Evolutionary conservation across 2,888 invertebrate genomes (phyloP), one percentile per base, ranked within the genome.

Genomic region (Torymus aiolomorphi): DNA sequence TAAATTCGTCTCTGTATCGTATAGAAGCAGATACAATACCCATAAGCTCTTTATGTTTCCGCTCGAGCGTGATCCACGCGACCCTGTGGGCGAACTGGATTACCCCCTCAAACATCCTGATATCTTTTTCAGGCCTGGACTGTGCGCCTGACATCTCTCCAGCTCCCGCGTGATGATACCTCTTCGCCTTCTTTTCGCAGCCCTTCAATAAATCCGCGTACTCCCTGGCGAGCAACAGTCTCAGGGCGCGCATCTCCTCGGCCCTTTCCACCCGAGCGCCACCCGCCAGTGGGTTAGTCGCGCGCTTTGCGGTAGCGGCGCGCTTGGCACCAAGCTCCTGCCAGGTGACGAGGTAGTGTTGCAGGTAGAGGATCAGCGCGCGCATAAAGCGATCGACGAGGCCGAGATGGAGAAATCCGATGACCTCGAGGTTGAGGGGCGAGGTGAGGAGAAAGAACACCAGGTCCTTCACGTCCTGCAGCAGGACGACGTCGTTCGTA

Each of bases 101-200:
- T 18, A 94, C 87, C 10, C 92, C 91, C 88, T 94, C 94, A 83
- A 92, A 92, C 75, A 94, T 88, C 81, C 93, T 90, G 42, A 94
- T 91, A 86, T 94, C 94, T 87, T 93, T 93, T 84, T 94, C 93
- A n/a, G 93, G 92, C 80, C 93, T 88, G 0, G 94, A 94, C 67
- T 86, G 84, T 70, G 90, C 90, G 61, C 92, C 91, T 85, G 92
- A 92, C 51, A 82, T 84, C 49, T 82, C 82, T 0, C 85, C 85
- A n/a, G 83, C 83, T 42, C 82, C 82, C 92, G 94, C 92, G 83
- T 94, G 94, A 87, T 94, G 94, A 85, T 92, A 94, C 16, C 13
- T 52, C 11, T n/a, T 31, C 0, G 81, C 73, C 11, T 79, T 83
- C 16, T 84, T 82, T 13, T 85, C 84, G 52, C 83, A 86, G 14